Evolutionary conservation across 2,113 vertebrate species (phyloP), one percentile per base, ranked within the genome.

Genomic region (Agelaius phoeniceus): DNA sequence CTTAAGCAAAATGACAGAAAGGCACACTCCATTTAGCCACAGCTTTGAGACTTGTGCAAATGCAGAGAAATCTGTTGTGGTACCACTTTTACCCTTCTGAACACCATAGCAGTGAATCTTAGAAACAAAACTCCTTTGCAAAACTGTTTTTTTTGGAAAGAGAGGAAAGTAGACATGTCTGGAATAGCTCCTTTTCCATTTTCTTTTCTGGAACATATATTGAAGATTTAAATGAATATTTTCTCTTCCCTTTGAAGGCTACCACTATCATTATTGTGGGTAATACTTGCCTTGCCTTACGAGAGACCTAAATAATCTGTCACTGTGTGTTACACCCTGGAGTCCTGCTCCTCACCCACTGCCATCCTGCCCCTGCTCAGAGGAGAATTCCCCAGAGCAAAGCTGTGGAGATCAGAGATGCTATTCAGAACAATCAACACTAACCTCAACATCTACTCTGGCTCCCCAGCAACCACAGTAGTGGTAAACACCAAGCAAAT

Each of bases 1-100:
- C 82, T 93, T 90, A 51, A 68, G 48, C 61, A 91, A 76, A 82
- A 61, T 83, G 73, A 89, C 57, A 92, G 81, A 88, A 87, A 78
- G n/a, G 52, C 37, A 71, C 4, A 6, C 18, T 71, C n/a, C 35
- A n/a, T 84, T 91, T 90, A 93, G 51, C 49, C 90, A 82, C 52
- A 54, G 73, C 48, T 90, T 93, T 43, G 23, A 35, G 72, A 68
- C 2, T 49, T 35, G 28, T 58, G 67, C 44, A 87, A 89, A 85
- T 4, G 12, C 43, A 95, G 52, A 75, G 63, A 65, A 52, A 49
- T 23, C 35, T 80, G 28, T 15, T 77, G 27, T 39, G 31, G n/a
- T 74, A 71, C 20, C 15, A 46, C 21, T 83, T 68, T 44, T 49
- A n/a, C 19, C 6, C n/a, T 67, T 49, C 33, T 65, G 39, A 43